These are phyloP conservation scores for Myotis yumanensis DNA, from an alignment of 2,113 vertebrate species.

Conservation along the genomic window DNA sequence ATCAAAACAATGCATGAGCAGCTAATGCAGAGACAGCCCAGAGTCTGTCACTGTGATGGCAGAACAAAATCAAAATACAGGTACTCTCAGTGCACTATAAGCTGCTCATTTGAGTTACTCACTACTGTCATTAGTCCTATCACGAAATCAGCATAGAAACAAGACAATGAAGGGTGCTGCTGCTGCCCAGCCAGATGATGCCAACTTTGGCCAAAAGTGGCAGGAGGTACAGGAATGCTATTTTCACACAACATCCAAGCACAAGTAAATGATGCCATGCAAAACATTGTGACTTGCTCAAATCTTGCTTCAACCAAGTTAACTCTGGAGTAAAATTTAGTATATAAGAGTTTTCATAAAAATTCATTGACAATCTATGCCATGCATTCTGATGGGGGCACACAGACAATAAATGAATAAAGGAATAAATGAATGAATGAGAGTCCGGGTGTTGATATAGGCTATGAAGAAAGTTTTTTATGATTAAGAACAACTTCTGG, in stretches of 20 bases:
- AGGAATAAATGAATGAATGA: neutral
- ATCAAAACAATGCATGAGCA: neutral
- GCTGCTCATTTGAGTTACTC: neutral
- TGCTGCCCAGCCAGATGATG: neutral
- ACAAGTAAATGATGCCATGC: neutral
- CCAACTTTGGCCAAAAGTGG: neutral
- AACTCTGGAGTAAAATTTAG: neutral
- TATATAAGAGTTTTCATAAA: neutral
- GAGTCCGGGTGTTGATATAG: neutral
- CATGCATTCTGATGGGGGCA: neutral
- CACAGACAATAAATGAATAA: neutral
- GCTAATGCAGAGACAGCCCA: neutral
- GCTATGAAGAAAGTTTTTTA: neutral
- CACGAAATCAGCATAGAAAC: neutral
- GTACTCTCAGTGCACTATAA: neutral
- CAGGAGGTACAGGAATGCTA: neutral
- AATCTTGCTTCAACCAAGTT: neutral
- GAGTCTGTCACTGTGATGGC: neutral
- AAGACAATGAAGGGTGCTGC: neutral
- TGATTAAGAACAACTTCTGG: neutral
- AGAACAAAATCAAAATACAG: neutral
- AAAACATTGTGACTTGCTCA: neutral
- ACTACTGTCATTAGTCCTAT: neutral
- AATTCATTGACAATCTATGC: neutral
- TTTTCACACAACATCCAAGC: neutral